phyloP scores from a whole-genome alignment of 2,113 vertebrate species.

The Brachypteracias leptosomus region DNA sequence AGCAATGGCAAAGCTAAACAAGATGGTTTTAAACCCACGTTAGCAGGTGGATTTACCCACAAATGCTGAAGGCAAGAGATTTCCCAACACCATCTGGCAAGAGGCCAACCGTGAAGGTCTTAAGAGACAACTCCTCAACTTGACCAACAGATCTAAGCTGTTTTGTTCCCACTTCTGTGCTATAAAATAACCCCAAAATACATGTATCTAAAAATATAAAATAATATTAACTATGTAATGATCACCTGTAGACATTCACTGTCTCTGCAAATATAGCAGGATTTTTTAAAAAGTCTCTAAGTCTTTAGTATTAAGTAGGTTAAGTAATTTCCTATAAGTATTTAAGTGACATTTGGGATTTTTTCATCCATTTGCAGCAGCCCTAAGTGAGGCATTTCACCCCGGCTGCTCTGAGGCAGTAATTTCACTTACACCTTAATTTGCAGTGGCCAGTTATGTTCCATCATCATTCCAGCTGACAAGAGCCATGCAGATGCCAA shows the following conservation, averaged over 20 bases:
- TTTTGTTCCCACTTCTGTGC: rapidly evolving
- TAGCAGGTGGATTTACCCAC: background rate
- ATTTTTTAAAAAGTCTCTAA: background rate
- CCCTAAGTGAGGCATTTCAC: background rate
- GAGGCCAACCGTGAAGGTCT: rapidly evolving
- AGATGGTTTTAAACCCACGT: background rate
- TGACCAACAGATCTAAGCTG: background rate
- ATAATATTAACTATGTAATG: rapidly evolving
- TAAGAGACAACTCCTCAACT: background rate
- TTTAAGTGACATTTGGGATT: background rate
- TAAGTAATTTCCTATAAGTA: background rate
- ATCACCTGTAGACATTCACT: background rate
- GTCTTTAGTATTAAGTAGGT: background rate
- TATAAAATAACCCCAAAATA: rapidly evolving
- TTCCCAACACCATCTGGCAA: background rate
- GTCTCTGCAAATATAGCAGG: background rate
- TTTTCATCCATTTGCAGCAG: background rate
- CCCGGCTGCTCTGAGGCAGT: background rate
- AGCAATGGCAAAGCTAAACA: background rate
- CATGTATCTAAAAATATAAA: rapidly evolving
- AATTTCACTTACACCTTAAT: background rate
- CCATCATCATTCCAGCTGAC: background rate
- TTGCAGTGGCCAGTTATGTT: background rate
- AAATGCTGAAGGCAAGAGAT: background rate
- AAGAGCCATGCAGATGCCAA: background rate